Conservation (phyloP, 2,797 vertebrate genomes). For the Onychomys leucogaster region DNA sequence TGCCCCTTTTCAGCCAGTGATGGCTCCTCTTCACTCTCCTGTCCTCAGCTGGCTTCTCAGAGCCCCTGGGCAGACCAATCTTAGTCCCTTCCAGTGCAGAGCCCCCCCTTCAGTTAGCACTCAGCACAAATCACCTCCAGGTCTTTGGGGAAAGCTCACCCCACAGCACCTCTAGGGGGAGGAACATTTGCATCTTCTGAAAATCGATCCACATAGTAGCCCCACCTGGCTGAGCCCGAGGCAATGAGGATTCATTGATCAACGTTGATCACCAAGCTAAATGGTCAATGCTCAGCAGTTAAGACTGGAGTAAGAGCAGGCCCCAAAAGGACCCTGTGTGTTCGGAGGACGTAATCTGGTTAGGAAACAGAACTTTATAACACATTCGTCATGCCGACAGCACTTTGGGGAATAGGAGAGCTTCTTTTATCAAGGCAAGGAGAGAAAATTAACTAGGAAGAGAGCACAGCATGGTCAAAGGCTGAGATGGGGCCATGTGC, state of each 20-base stretch:
- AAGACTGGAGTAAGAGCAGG: background rate
- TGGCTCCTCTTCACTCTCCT: background rate
- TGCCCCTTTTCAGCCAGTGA: background rate
- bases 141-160: background rate
- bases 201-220: background rate
- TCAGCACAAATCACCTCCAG: background rate
- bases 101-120: background rate
- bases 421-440: background rate
- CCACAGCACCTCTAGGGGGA: background rate
- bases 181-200: background rate
- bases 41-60: background rate
- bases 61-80: background rate
- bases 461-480: background rate
- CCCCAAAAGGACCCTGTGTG: background rate
- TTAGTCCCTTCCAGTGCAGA: background rate
- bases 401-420: background rate
- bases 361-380: slow-evolving; percentile 10
- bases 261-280: background rate
- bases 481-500: too few species aligned
- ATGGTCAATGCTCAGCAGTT: background rate
- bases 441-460: background rate
- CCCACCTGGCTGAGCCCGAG: slow-evolving; percentile 21
- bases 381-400: background rate
- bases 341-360: background rate
- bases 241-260: background rate